Evolutionary conservation across 2,888 invertebrate species (phyloP).

Genomic region (Tholera decimalis): DNA sequence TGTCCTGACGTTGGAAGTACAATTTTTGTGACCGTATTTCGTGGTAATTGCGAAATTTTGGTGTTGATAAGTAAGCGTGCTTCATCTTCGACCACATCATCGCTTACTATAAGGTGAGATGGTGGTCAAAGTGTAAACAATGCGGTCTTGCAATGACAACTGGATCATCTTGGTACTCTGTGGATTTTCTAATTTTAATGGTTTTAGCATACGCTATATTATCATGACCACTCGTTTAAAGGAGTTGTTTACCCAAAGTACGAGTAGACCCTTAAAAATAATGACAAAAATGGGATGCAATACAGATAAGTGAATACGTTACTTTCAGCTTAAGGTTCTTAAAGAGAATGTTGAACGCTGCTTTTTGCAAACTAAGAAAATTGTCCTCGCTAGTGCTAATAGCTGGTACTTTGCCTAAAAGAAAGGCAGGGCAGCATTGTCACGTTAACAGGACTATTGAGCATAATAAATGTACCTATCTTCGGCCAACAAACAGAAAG

Average conservation of each 20-base stretch:
- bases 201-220: neutral
- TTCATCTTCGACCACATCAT: too few relatives aligned
- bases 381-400: neutral
- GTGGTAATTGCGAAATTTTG: neutral
- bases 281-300: slow-evolving; percentile 24
- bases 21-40: slow-evolving; percentile 1
- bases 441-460: too few relatives aligned
- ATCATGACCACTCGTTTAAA: neutral
- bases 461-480: too few relatives aligned
- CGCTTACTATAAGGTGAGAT: too few relatives aligned
- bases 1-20: neutral
- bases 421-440: too few relatives aligned
- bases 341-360: neutral
- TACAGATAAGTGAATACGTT: slow-evolving; percentile 23
- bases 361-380: neutral
- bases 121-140: neutral
- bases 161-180: neutral
- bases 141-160: neutral
- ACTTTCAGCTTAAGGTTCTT: neutral
- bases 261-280: slow-evolving; percentile 15
- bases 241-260: too few relatives aligned
- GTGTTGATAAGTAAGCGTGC: too few relatives aligned
- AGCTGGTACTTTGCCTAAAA: too few relatives aligned
- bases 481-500: too few relatives aligned
- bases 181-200: neutral